Conservation (phyloP, 2,888 invertebrate species). For the Gisinianus flammeolus region DNA sequence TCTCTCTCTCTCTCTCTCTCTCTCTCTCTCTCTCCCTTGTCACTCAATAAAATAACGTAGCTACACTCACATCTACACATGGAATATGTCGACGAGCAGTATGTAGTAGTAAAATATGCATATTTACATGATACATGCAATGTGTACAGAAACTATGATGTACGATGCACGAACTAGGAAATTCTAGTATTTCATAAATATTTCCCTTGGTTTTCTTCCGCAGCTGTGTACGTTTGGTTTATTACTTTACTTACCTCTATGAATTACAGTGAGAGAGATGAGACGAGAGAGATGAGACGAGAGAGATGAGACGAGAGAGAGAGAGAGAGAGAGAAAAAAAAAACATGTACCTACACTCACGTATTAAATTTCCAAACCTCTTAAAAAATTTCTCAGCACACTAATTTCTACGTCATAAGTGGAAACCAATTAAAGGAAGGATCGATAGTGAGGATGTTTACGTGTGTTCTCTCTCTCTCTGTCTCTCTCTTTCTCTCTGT, state of each 20-base stretch:
- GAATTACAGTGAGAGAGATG: background rate
- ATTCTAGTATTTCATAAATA: constrained; percentile 12
- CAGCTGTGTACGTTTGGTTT: background rate
- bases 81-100: background rate
- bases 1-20: too few species aligned
- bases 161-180: constrained; percentile 17
- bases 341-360: background rate
- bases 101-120: too few species aligned
- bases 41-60: constrained; percentile 22
- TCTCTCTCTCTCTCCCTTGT: constrained; percentile 12
- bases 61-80: too few species aligned
- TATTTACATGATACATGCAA: background rate
- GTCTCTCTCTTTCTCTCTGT: background rate
- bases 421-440: constrained; percentile 1
- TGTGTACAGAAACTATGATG: background rate
- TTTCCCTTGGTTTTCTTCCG: background rate
- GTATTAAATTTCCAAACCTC: constrained; percentile 28
- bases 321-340: too few species aligned
- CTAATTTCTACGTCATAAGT: constrained; percentile 5
- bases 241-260: background rate
- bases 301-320: background rate
- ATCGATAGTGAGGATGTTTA: background rate
- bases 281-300: background rate
- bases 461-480: background rate
- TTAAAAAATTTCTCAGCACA: constrained; percentile 2